Evolutionary conservation across 2,888 invertebrate species (phyloP), one percentile per base, ranked within the genome.

Genomic region (Aethes cnicana): DNA sequence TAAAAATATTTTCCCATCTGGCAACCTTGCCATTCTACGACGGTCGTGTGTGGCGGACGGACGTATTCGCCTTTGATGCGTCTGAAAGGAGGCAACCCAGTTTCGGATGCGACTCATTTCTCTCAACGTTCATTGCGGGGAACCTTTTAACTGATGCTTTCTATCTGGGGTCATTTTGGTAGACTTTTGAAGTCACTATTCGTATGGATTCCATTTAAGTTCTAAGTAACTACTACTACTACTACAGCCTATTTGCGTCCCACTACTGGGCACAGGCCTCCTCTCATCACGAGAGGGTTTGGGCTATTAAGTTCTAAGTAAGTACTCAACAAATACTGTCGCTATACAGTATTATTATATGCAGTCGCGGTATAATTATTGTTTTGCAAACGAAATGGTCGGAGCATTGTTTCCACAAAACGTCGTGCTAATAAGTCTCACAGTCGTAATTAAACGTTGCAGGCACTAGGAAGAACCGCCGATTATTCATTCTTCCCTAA

Each of bases 1-100:
- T 32, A 49, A 48, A 46, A 18, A 21, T 48, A 33, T 21, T 6
- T 21, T 7, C 23, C 4, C 11, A 20, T 12, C 9, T 52, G 57
- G 53, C 61, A 67, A 23, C 69, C 69, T 69, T 69, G 47, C 25
- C 36, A 32, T 49, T 46, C 63, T 53, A 35, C 47, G n/a, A n/a
- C n/a, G n/a, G 18, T 11, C 17, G 12, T 17, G 11, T 16, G 7
- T 17, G 4, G 4, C 37, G 17, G 1, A 12, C 37, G 32, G 39
- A 23, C 39, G 39, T 39, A 39, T 47, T 47, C 47, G 39, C 39
- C 23, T 48, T 47, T 39, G 37, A 47, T n/a, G 16, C 8, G 3
- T 2, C 25, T 48, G 47, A 48, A 48, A 48, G 39, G n/a, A n/a
- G 23, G 47, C 39, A 39, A 39, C 47, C 47, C 14, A 48, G 47